Evolutionary conservation across 2,888 invertebrate genomes (phyloP), one percentile per base, ranked within the genome.

Genomic region (Theretra japonica): DNA sequence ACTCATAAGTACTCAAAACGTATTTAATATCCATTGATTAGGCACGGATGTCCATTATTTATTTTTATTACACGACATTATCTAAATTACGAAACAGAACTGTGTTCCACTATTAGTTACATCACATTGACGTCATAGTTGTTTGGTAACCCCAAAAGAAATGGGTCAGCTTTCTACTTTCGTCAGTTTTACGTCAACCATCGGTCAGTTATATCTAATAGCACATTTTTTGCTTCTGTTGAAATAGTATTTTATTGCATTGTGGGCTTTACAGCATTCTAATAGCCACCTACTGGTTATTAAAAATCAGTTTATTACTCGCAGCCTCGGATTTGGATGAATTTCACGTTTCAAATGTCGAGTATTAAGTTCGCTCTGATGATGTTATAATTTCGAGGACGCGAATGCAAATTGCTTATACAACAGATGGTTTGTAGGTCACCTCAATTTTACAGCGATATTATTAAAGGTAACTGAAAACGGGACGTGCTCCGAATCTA

Each of bases 131-230:
- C 94, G 94, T 94, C 93, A 93, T 76, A 75, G 56, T 75, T 60
- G 76, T 81, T 82, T 82, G 83, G 80, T 82, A 84, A 80, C 85
- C 85, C 84, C 80, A 84, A 74, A 87, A 88, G 86, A 93, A 91
- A 90, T 92, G 88, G 93, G 92, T 88, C 92, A 90, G 80, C 82
- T 86, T 86, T 86, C 86, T 80, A 86, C 86, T 89, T 91, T 89
- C 82, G 85, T 80, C 77, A 77, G 80, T 79, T 83, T 84, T 86
- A 84, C 90, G 88, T 91, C 91, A 90, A 84, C 80, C 86, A 81
- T 82, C 81, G 80, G 84, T 83, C 78, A 73, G 72, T 73, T 73
- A 81, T 81, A 76, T 73, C 80, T 75, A 78, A 78, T 77, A 72
- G 75, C 78, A 75, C 72, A 75, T 78, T 73, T 69, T 79, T 80